These are phyloP conservation scores for Sinohyriopsis cumingii DNA, from an alignment of 2,888 invertebrate species.

Conservation along the genomic window DNA sequence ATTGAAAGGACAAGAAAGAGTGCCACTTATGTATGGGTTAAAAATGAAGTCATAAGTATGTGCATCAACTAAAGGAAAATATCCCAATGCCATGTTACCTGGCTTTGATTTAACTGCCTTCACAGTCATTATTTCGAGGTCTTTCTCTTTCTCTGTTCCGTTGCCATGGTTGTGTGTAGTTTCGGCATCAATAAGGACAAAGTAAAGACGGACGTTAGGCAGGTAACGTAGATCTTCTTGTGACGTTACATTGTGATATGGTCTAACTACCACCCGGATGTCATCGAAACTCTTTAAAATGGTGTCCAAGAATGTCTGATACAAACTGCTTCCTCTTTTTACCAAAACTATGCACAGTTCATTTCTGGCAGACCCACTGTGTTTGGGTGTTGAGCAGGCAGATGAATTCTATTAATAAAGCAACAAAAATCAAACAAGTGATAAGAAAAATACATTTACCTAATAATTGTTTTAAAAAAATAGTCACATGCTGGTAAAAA, in stretches of 20 bases:
- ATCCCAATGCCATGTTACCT: conserved; percentile 23
- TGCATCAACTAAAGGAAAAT: no score
- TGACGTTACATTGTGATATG: conserved; percentile 50
- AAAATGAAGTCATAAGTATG: no score
- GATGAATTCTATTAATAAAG: conserved; percentile 42
- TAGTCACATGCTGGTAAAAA: no score
- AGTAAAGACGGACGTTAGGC: conserved; percentile 55
- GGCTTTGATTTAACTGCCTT: conserved; percentile 49
- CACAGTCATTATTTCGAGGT: conserved; percentile 48
- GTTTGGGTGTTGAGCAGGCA: conserved; percentile 51
- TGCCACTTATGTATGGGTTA: no score
- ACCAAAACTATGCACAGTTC: conserved; percentile 57
- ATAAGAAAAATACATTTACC: no score
- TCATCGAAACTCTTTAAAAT: conserved; percentile 54
- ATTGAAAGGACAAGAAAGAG: no score
- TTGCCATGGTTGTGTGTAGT: conserved; percentile 35
- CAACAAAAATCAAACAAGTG: background rate
- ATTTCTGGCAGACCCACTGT: conserved; percentile 41
- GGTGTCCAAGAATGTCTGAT: conserved; percentile 46
- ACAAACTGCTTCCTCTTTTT: conserved; percentile 44
- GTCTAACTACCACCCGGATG: conserved; percentile 48
- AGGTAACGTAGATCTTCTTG: conserved; percentile 51
- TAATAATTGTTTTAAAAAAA: no score
- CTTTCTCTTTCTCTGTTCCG: conserved; percentile 41
- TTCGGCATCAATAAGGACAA: conserved; percentile 55